Conservation (phyloP, 1,140 invertebrate genomes). For the Holcopasites calliopsidis region DNA sequence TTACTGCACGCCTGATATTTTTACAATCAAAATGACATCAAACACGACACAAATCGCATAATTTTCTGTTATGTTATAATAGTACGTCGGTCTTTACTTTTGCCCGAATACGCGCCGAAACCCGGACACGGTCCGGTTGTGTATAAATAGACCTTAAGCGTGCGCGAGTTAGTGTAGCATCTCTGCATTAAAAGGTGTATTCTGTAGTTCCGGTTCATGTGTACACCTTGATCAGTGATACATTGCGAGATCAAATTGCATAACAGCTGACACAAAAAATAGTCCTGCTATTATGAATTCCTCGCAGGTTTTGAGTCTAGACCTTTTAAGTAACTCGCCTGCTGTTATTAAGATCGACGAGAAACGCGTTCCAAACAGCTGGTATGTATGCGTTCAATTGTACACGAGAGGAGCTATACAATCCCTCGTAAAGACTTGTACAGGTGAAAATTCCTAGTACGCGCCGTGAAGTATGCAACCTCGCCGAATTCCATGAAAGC, state of each 20-base stretch:
- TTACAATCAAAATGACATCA: too few species aligned
- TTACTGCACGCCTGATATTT: too few species aligned
- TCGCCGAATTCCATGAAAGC: too few species aligned
- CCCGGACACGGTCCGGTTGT: too few species aligned
- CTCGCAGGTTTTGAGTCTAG: not conserved
- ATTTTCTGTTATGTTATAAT: too few species aligned
- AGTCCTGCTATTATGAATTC: slow-evolving; percentile 26
- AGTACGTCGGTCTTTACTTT: too few species aligned
- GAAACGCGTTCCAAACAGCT: not conserved
- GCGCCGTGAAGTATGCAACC: too few species aligned
- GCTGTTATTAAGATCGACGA: not conserved
- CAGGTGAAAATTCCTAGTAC: not conserved
- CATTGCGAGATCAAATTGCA: slow-evolving; percentile 34
- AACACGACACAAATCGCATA: too few species aligned
- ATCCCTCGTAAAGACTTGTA: not conserved
- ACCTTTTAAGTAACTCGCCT: not conserved
- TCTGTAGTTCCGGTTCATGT: not conserved
- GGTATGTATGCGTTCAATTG: not conserved
- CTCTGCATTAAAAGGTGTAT: not conserved
- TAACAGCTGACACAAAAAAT: slow-evolving; percentile 25
- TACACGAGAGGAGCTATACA: not conserved
- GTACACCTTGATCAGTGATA: not conserved
- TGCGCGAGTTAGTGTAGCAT: too few species aligned
- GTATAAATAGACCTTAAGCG: too few species aligned
- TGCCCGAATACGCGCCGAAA: too few species aligned